Percentiles rank a stretch among this genome's conserved stretches.
These are phyloP conservation scores for Sinocyclocheilus maitianheensis DNA, from an alignment of 2,113 vertebrate species.

Conservation along the genomic window DNA sequence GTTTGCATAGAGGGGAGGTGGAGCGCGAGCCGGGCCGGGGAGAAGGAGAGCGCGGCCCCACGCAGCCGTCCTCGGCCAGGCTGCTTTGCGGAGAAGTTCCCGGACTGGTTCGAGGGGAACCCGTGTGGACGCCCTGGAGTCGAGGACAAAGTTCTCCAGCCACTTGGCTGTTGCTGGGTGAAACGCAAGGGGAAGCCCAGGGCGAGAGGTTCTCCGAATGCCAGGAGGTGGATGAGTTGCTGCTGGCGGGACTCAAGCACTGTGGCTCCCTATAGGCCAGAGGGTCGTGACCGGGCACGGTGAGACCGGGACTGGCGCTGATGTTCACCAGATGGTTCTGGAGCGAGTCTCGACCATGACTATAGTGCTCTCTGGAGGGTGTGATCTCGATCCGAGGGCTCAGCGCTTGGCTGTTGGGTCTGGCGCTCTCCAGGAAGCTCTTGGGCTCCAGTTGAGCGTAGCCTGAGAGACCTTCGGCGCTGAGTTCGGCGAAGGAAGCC, in stretches of 20 bases:
- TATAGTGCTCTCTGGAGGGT: slow-evolving; percentile 93
- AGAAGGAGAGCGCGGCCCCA: slow-evolving; percentile 87
- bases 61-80: slow-evolving; percentile 87
- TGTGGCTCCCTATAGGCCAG: slow-evolving; percentile 89
- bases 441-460: slow-evolving; percentile 86
- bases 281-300: slow-evolving; percentile 89
- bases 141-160: slow-evolving; percentile 92
- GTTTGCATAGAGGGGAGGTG: slow-evolving; percentile 92
- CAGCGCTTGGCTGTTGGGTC: slow-evolving; percentile 79
- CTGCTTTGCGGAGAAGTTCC: slow-evolving; percentile 91
- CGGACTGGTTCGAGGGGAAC: slow-evolving; percentile 90
- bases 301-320: slow-evolving; percentile 90
- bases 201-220: slow-evolving; percentile 94
- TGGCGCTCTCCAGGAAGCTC: slow-evolving; percentile 81
- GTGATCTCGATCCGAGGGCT: slow-evolving; percentile 98
- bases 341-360: slow-evolving; percentile 85
- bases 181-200: slow-evolving; percentile 95
- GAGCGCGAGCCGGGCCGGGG: slow-evolving; percentile 90
- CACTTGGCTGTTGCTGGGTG: slow-evolving; percentile 88
- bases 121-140: slow-evolving; percentile 94
- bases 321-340: slow-evolving; percentile 84
- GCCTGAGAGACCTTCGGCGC: slow-evolving; percentile 79
- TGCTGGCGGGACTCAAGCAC: slow-evolving; percentile 98
- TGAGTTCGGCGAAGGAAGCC: slow-evolving; percentile 76
- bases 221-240: slow-evolving; percentile 98